Evolutionary conservation across 2,113 vertebrate species (phyloP).

Genomic region (Illadopsis cleaveri): DNA sequence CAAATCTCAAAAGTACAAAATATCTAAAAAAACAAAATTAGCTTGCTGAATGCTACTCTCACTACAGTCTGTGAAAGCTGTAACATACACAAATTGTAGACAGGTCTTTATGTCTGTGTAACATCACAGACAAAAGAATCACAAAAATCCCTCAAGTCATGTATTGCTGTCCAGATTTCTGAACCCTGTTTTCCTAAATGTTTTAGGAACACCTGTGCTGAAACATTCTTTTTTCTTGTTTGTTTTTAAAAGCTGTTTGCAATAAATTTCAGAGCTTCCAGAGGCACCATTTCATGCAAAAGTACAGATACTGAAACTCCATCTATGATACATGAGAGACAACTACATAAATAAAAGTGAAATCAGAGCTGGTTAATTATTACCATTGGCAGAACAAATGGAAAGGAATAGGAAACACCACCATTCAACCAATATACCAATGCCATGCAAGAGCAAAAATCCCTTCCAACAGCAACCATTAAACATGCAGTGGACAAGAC

Average conservation of each 20-base stretch:
- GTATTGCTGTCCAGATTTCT: not conserved
- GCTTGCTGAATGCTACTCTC: not conserved
- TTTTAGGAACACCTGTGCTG: not conserved
- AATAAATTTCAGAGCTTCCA: not conserved
- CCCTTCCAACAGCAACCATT: not conserved
- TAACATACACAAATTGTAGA: not conserved
- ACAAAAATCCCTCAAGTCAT: not conserved
- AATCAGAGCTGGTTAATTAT: not conserved
- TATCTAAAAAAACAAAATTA: not conserved
- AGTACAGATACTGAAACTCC: not conserved
- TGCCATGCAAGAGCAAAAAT: not conserved
- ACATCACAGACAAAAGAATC: not conserved
- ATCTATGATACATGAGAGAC: accelerated
- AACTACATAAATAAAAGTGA: not conserved
- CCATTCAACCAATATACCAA: not conserved
- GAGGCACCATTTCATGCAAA: not conserved
- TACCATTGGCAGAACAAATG: not conserved
- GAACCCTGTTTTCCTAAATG: not conserved
- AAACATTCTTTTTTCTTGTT: not conserved
- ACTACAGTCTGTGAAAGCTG: not conserved
- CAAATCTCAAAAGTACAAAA: not conserved
- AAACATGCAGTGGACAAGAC: not conserved
- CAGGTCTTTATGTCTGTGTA: not conserved
- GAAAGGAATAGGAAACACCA: not conserved
- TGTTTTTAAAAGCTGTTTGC: not conserved